Evolutionary conservation across 2,113 vertebrate species (phyloP).

Genomic region (Atherinomorus stipes): DNA sequence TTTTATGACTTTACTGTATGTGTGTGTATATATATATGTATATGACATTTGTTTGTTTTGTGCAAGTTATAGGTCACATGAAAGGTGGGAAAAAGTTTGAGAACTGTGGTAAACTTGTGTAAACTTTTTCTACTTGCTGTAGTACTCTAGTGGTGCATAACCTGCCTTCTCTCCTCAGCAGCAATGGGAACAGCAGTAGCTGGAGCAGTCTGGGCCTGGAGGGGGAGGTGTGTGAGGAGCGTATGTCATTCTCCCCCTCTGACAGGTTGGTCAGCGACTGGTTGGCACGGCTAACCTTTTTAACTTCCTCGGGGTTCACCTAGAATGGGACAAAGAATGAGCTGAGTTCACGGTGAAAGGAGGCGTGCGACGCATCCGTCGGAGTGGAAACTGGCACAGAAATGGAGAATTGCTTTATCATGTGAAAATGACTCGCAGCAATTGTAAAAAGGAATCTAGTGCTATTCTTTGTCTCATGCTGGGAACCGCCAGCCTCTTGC

Average conservation of each 20-base stretch:
- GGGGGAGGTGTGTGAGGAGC: conserved; percentile 97
- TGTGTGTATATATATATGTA: too few relatives aligned
- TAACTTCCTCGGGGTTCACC: conserved; percentile 24
- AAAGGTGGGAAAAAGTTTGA: too few relatives aligned
- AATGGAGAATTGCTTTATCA: neutral
- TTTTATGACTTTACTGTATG: too few relatives aligned
- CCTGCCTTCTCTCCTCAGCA: conserved; percentile 89
- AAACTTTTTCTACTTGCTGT: too few relatives aligned
- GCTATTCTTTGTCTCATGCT: conserved; percentile 57
- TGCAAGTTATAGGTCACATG: neutral
- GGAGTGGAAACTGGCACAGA: neutral
- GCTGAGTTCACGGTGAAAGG: conserved; percentile 1
- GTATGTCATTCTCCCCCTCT: conserved; percentile 96
- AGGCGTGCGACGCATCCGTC: neutral
- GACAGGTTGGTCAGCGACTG: conserved; percentile 93
- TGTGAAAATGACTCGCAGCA: conserved; percentile 33
- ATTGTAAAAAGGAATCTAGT: conserved; percentile 9
- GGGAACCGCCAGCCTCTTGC: conserved; percentile 33
- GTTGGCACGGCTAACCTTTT: conserved; percentile 24
- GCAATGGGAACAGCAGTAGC: conserved; percentile 99
- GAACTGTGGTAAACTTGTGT: too few relatives aligned
- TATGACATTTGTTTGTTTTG: neutral
- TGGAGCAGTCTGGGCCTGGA: conserved; percentile 99
- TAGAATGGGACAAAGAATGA: conserved; percentile 54
- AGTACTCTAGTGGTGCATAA: conserved; percentile 35